phyloP scores from a whole-genome alignment of 2,797 vertebrate genomes.

The Gymnodraco acuticeps region DNA sequence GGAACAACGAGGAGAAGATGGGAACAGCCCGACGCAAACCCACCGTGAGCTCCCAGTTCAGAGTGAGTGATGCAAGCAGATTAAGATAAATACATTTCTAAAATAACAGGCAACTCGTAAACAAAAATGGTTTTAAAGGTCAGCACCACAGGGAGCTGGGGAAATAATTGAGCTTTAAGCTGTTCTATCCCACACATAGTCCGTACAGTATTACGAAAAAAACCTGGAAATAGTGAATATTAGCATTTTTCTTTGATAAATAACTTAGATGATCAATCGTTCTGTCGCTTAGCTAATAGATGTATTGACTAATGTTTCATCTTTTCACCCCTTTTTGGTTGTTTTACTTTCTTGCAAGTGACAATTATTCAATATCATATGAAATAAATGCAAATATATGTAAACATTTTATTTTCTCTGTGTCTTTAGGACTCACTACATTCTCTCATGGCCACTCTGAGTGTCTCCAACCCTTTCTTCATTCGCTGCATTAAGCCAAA shows the following conservation, averaged over 20 bases:
- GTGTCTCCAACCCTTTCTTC: constrained; percentile 94
- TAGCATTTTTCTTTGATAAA: background rate
- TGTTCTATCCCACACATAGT: too few relatives aligned
- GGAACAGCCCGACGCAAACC: constrained; percentile 93
- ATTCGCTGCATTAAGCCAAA: constrained; percentile 97
- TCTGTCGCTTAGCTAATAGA: background rate
- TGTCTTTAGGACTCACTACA: constrained; percentile 90
- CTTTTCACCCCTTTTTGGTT: too few relatives aligned
- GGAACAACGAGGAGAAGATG: constrained; percentile 93
- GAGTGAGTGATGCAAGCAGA: constrained; percentile 82
- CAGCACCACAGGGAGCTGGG: background rate
- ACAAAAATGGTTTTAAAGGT: background rate
- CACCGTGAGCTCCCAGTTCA: constrained; percentile 96
- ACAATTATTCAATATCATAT: background rate
- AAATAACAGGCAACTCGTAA: background rate
- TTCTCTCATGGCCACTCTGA: constrained; percentile 92
- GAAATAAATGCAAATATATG: background rate
- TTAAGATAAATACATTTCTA: background rate
- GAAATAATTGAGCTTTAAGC: background rate
- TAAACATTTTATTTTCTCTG: background rate
- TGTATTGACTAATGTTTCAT: too few relatives aligned
- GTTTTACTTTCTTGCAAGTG: too few relatives aligned
- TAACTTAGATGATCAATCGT: background rate
- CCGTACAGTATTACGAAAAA: too few relatives aligned
- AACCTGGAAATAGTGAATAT: background rate